Evolutionary conservation across 2,797 vertebrate genomes (phyloP), one percentile per base, ranked within the genome.

Genomic region (Pseudochaenichthys georgianus): DNA sequence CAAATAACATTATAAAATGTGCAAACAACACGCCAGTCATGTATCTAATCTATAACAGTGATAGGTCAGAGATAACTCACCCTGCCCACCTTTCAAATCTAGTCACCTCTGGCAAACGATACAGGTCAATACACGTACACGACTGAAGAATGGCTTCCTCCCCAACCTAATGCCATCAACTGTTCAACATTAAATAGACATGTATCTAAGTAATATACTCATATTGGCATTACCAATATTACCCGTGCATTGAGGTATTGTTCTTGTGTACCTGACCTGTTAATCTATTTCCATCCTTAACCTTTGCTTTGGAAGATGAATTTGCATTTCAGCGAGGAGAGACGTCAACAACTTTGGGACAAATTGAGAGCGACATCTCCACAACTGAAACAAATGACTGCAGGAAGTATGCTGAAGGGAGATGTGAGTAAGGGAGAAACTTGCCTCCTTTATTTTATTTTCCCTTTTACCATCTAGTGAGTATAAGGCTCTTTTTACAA

Each of bases 361-460:
- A 72, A 81, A 88, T 16, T 66, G 69, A 80, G 31, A 69, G 50
- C 47, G 70, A 81, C 74, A 52, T 64, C 38, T 66, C 46, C 23
- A 61, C 38, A 62, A 64, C 23, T 64, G 62, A 65, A 79, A 77
- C 61, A 77, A 77, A 82, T 74, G 57, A 74, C 57, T 73, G 55
- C 47, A 75, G 72, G 46, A 66, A 60, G 51, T 41, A 43, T 38
- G 53, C 28, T 54, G 52, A 69, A 42, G 46, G 58, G 17, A 73
- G 47, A 51, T 19, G 34, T 64, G 34, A 38, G 21, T 53, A 21
- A 64, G n/a, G 11, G 38, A 28, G 9, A 57, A 41, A 7, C 50
- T 23, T 60, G 6, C 15, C 28, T 31, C 54, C 13, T 53, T 48
- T 58, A 11, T 53, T 45, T 21, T 55, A 13, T 21, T 50, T 23